Conservation (phyloP, 2,797 vertebrate species). For the Carcharodon carcharias region DNA sequence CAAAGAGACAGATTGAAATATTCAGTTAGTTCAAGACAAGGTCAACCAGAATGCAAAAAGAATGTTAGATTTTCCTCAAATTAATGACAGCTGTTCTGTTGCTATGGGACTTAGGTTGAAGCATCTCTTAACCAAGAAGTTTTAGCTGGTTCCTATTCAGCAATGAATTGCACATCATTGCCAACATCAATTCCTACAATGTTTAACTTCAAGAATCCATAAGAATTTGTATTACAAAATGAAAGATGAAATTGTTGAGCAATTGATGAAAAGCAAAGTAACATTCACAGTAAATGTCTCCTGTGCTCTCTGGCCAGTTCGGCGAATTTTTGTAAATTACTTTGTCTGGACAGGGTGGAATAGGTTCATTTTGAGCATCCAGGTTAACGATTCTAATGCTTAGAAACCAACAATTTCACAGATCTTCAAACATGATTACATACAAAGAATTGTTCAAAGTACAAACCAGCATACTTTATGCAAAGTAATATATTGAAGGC, state of each 20-base stretch:
- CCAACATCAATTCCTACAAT: background rate
- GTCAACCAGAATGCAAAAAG: background rate
- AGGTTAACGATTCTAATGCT: background rate
- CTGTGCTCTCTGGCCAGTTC: background rate
- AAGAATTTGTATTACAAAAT: background rate
- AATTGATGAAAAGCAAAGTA: background rate
- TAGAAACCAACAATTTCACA: background rate
- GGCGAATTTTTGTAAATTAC: background rate
- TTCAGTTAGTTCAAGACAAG: background rate
- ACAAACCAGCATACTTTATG: slow-evolving; percentile 12
- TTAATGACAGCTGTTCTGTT: background rate
- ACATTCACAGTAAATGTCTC: background rate
- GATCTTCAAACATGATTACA: background rate
- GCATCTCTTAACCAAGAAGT: background rate
- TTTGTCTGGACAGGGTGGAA: background rate
- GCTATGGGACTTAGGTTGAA: background rate
- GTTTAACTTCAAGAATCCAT: background rate
- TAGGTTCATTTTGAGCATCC: background rate
- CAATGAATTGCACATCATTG: background rate
- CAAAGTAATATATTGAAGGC: background rate
- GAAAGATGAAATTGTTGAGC: background rate
- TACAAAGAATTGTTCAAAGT: slow-evolving; percentile 4
- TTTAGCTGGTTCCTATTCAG: background rate
- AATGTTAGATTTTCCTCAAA: background rate
- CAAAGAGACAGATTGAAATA: background rate